phyloP scores from a whole-genome alignment of 2,888 invertebrate species.

The Atethmia centrago region DNA sequence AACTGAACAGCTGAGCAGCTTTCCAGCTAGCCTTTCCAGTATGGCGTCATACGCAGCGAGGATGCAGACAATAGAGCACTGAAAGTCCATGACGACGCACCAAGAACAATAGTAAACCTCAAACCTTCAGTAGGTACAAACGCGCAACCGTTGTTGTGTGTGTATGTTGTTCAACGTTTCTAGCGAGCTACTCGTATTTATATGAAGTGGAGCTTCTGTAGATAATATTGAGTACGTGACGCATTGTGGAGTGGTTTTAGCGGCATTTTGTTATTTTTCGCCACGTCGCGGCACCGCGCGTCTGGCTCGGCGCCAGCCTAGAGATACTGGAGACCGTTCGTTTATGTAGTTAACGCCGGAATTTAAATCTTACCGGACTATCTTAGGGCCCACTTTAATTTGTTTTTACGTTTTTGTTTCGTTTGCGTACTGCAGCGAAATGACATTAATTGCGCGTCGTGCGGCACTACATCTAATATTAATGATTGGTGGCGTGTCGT shows the following conservation, averaged over 20 bases:
- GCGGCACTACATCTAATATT: slow-evolving; percentile 62
- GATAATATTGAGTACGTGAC: slow-evolving; percentile 10
- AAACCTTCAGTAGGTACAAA: too few species aligned
- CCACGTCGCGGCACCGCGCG: neutral
- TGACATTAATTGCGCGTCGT: slow-evolving; percentile 61
- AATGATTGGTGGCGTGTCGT: slow-evolving; percentile 54
- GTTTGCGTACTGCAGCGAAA: slow-evolving; percentile 24
- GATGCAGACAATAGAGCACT: neutral
- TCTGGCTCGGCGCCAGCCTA: slow-evolving; percentile 38
- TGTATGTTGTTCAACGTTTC: neutral
- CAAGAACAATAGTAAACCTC: neutral
- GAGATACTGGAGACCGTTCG: neutral
- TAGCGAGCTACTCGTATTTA: neutral
- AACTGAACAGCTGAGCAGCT: too few species aligned
- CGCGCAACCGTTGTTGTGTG: too few species aligned
- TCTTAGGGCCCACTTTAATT: slow-evolving; percentile 30
- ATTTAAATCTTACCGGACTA: slow-evolving; percentile 35
- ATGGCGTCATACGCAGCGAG: neutral
- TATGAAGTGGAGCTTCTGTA: slow-evolving; percentile 11
- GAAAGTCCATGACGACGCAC: neutral
- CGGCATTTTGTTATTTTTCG: slow-evolving; percentile 41
- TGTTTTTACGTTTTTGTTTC: slow-evolving; percentile 16
- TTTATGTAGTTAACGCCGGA: slow-evolving; percentile 23
- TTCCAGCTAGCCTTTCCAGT: neutral
- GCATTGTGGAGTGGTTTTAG: slow-evolving; percentile 25